Conservation (phyloP, 2,888 invertebrate species). For the Fragum whitleyi region DNA sequence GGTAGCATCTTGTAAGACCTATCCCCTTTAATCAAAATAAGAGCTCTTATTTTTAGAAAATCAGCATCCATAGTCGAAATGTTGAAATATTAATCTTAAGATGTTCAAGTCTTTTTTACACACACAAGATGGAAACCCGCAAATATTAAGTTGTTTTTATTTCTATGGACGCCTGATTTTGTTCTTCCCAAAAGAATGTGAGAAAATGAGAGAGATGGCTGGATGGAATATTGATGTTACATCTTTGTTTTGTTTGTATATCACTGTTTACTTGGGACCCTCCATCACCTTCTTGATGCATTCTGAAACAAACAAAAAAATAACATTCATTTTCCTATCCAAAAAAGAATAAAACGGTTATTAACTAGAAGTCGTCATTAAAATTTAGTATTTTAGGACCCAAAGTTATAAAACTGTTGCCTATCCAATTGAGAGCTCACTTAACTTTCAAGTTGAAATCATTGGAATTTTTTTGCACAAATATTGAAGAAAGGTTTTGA, state of each 20-base stretch:
- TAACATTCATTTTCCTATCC: no score
- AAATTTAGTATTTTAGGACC: no score
- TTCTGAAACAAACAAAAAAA: constrained; percentile 92
- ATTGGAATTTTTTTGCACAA: no score
- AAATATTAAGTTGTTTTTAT: not conserved
- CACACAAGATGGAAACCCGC: constrained; percentile 18
- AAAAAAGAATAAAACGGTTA: no score
- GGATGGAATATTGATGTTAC: constrained; percentile 41
- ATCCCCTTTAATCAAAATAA: constrained; percentile 47
- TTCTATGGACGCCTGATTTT: not conserved
- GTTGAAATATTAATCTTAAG: constrained; percentile 1
- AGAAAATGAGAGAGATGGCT: constrained; percentile 41
- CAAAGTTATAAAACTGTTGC: no score
- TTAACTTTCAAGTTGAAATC: no score
- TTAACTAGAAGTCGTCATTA: no score
- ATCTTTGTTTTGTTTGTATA: constrained; percentile 24
- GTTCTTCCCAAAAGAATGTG: constrained; percentile 10
- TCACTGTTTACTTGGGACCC: constrained; percentile 70
- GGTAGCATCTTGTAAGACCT: constrained; percentile 70
- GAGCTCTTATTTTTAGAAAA: constrained; percentile 51
- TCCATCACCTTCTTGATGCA: constrained; percentile 95
- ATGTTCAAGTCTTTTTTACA: not conserved
- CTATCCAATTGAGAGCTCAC: no score
- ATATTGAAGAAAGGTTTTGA: no score
- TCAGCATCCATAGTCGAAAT: constrained; percentile 23